These are phyloP conservation scores for Drosophila cardini DNA, from an alignment of 1,140 invertebrate genomes.

Conservation along the genomic window DNA sequence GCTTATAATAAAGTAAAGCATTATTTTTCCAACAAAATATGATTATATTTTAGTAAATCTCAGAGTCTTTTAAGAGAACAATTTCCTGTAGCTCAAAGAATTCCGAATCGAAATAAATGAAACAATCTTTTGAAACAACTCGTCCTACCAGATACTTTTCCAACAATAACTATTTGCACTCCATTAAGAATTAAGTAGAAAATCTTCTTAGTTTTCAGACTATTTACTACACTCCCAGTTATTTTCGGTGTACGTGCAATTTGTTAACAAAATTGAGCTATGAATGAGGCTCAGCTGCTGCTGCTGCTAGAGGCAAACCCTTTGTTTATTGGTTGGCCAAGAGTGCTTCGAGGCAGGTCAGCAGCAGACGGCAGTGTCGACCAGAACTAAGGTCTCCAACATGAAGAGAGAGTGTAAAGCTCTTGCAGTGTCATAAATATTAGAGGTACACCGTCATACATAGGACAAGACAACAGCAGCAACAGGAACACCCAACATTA, in stretches of 20 bases:
- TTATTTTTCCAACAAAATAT: too few species aligned
- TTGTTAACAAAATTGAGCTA: constrained; percentile 52
- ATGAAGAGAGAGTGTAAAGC: constrained; percentile 9
- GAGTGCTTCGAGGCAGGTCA: constrained; percentile 38
- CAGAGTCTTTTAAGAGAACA: too few species aligned
- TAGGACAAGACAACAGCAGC: constrained; percentile 23
- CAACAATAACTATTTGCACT: too few species aligned
- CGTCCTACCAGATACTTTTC: too few species aligned
- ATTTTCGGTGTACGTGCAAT: constrained; percentile 22
- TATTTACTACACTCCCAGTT: too few species aligned
- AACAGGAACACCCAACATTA: constrained; percentile 5
- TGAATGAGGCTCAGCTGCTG: constrained; percentile 29
- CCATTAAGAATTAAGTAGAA: too few species aligned
- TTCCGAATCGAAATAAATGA: too few species aligned
- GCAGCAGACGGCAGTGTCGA: constrained; percentile 17
- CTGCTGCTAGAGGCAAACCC: constrained; percentile 12
- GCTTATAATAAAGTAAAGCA: too few species aligned
- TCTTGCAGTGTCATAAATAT: constrained; percentile 73
- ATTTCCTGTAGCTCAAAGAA: too few species aligned
- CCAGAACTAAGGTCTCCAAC: background rate
- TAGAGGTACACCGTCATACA: constrained; percentile 53
- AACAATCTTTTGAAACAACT: too few species aligned
- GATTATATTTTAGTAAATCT: too few species aligned
- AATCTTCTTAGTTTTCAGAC: too few species aligned
- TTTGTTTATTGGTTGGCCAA: constrained; percentile 38